Evolutionary conservation across 2,888 invertebrate species (phyloP).

Genomic region (Nysson spinosus): DNA sequence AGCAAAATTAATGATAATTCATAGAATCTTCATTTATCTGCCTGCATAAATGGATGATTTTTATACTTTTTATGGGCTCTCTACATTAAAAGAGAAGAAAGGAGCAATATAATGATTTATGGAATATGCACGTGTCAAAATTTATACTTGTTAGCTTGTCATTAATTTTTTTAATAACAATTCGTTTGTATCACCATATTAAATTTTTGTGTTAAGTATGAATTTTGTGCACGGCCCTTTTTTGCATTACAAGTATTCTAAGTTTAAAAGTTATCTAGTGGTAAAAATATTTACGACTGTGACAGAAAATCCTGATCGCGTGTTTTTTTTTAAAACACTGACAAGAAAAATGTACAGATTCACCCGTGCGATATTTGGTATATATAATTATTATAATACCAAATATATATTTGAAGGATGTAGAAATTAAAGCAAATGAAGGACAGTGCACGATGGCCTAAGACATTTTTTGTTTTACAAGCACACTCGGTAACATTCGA

Average conservation of each 20-base stretch:
- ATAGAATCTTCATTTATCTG: slow-evolving; percentile 47
- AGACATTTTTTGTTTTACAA: slow-evolving; percentile 62
- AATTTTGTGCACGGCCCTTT: slow-evolving; percentile 54
- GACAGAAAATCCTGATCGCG: background rate
- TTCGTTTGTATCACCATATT: slow-evolving; percentile 46
- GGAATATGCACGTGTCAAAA: slow-evolving; percentile 55
- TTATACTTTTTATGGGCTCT: slow-evolving; percentile 41
- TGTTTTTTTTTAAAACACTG: slow-evolving; percentile 21
- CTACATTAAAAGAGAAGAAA: slow-evolving; percentile 36
- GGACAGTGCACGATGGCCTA: slow-evolving; percentile 63
- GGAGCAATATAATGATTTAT: slow-evolving; percentile 33
- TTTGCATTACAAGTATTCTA: slow-evolving; percentile 43
- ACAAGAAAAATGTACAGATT: slow-evolving; percentile 3
- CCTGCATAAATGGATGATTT: slow-evolving; percentile 34
- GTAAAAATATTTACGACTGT: slow-evolving; percentile 2
- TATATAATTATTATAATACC: slow-evolving; percentile 22
- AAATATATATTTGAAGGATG: slow-evolving; percentile 31
- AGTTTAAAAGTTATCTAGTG: slow-evolving; percentile 14
- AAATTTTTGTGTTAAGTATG: slow-evolving; percentile 46
- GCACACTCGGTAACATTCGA: slow-evolving; percentile 65
- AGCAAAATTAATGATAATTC: slow-evolving; percentile 50
- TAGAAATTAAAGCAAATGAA: slow-evolving; percentile 49
- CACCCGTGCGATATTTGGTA: slow-evolving; percentile 4
- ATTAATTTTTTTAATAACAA: slow-evolving; percentile 54
- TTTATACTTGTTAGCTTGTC: slow-evolving; percentile 50